Evolutionary conservation across 1,140 invertebrate genomes (phyloP).

Genomic region (Heterodera carotae): DNA sequence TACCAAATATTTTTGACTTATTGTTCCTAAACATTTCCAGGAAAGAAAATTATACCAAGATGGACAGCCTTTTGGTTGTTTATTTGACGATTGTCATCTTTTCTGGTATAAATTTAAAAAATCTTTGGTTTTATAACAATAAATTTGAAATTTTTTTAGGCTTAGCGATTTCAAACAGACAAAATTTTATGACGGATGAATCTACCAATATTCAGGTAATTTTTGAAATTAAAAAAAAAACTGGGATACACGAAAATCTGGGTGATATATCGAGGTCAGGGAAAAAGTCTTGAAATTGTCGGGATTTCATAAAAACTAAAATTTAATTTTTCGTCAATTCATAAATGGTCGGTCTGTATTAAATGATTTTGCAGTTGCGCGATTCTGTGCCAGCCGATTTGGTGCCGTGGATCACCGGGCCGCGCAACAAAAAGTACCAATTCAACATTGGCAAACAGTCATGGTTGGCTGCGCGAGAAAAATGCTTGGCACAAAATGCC

Average conservation of each 20-base stretch:
- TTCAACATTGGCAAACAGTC: constrained; percentile 57
- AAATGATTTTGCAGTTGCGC: constrained; percentile 5
- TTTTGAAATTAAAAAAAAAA: too few relatives aligned
- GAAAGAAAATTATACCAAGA: too few relatives aligned
- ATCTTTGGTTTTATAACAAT: not conserved
- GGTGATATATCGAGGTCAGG: too few relatives aligned
- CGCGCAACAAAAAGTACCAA: constrained; percentile 51
- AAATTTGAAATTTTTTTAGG: not conserved
- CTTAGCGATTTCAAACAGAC: not conserved
- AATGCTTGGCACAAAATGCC: constrained; percentile 50
- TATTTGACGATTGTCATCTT: not conserved
- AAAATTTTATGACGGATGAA: not conserved
- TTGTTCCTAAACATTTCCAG: too few relatives aligned
- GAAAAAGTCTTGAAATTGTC: too few relatives aligned
- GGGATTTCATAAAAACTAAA: not conserved
- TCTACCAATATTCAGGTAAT: not conserved
- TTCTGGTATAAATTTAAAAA: not conserved
- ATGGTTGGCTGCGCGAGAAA: constrained; percentile 53
- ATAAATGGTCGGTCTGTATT: not conserved
- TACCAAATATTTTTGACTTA: too few relatives aligned
- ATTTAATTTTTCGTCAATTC: not conserved
- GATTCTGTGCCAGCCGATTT: constrained; percentile 26
- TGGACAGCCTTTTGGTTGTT: too few relatives aligned
- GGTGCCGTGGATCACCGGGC: constrained; percentile 47
- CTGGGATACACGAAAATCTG: too few relatives aligned